Evolutionary conservation across 2,113 vertebrate species (phyloP).

Genomic region (Notechis scutatus): DNA sequence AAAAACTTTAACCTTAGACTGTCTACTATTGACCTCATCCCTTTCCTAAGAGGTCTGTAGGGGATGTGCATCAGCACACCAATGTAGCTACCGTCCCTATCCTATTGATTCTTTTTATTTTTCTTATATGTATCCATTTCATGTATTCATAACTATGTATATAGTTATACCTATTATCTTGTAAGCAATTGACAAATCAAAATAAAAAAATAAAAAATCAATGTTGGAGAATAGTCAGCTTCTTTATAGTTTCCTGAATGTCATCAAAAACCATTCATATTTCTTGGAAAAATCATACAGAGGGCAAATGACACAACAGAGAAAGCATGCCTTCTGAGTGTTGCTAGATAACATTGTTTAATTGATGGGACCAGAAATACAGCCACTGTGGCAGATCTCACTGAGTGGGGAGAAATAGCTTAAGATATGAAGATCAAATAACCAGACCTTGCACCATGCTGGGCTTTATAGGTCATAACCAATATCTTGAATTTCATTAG

Average conservation of each 20-base stretch:
- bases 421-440: not conserved
- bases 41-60: too few species aligned
- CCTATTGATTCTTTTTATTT: too few species aligned
- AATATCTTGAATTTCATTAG: not conserved
- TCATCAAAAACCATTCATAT: not conserved
- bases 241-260: not conserved
- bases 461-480: not conserved
- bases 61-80: too few species aligned
- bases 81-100: too few species aligned
- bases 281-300: not conserved
- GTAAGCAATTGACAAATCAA: too few species aligned
- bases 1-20: too few species aligned
- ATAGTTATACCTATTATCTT: too few species aligned
- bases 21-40: too few species aligned
- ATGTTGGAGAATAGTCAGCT: not conserved
- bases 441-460: not conserved
- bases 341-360: not conserved
- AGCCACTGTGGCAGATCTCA: not conserved
- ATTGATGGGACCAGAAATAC: not conserved
- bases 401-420: not conserved
- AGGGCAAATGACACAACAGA: not conserved
- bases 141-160: too few species aligned
- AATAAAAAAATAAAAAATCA: too few species aligned
- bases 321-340: not conserved
- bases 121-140: too few species aligned